These are phyloP conservation scores for Platalea minor DNA, from an alignment of 2,797 vertebrate genomes.

Conservation along the genomic window DNA sequence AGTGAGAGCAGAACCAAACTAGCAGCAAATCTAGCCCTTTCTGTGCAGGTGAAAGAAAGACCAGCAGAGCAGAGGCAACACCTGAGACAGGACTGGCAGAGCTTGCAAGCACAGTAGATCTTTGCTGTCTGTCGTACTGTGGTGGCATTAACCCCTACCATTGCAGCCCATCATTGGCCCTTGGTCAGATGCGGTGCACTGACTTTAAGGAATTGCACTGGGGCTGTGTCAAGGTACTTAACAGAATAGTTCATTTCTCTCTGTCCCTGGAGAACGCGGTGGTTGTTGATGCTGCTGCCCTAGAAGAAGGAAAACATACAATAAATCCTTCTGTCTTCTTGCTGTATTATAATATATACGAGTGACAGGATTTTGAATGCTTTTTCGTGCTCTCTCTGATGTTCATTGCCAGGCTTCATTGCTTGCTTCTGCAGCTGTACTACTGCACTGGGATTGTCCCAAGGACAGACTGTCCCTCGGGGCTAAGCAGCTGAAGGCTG, in stretches of 20 bases:
- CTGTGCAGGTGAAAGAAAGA: background rate
- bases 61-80: background rate
- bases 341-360: background rate
- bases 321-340: background rate
- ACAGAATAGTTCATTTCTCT: background rate
- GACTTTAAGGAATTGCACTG: background rate
- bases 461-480: background rate
- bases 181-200: rapidly evolving
- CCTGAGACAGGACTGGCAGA: background rate
- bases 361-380: background rate
- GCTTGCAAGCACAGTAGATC: rapidly evolving
- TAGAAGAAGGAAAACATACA: background rate
- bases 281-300: background rate
- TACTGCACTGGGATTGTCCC: background rate
- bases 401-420: background rate
- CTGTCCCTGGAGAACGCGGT: background rate
- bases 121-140: rapidly evolving
- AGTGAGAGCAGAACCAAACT: background rate
- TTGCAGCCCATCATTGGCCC: background rate
- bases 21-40: no score
- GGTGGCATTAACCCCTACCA: no score
- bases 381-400: background rate
- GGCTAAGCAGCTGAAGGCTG: background rate
- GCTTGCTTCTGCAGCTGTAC: background rate
- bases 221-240: background rate